Base-by-base conservation (phyloP, 2,888 invertebrate genomes). In the Monoplex corrugatus region DNA sequence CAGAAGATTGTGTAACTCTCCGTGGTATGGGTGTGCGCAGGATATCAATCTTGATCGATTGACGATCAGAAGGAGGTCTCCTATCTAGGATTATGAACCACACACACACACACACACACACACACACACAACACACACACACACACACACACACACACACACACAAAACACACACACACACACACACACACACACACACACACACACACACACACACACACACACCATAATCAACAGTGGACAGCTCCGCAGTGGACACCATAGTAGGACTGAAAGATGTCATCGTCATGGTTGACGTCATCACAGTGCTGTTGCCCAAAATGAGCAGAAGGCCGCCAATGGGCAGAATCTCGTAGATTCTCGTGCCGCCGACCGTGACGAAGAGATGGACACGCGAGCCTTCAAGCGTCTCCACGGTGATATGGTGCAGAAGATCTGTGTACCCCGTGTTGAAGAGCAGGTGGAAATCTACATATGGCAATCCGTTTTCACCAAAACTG, bases 31-130 rank as follows among this genome's bases (percentile, higher is more conserved):
- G 72, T 6, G 83, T 87, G n/a, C 80, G 35, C 0, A 84, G 78
- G 63, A 87, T 86, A 32, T 83, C 68, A 10, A 90, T 83, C 2
- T 40, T 28, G n/a, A 89, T 44, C 89, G 88, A 78, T 90, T 88
- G 78, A 88, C 78, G 23, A 90, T 90, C n/a, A 90, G 88, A n/a
- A 89, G 44, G n/a, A 90, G 80, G 63, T 90, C 68, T 0, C 90
- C 90, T 5, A 89, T 87, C 87, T 87, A 50, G 3, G 6, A n/a
- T 23, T 8, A 50, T 50, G 50, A 19, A 19, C 6, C n/a, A n/a
- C n/a, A n/a, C n/a, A n/a, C n/a, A 50, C 50, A 19, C 50, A 50
- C 50, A 50, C 50, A 50, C 50, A 19, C 50, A 50, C 50, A 50
- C 50, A 50, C 50, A 50, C 50, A 19, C 50, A 19, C 50, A 19